These are phyloP conservation scores for Gracilinanus agilis DNA, from an alignment of 2,113 vertebrate genomes.

Conservation along the genomic window DNA sequence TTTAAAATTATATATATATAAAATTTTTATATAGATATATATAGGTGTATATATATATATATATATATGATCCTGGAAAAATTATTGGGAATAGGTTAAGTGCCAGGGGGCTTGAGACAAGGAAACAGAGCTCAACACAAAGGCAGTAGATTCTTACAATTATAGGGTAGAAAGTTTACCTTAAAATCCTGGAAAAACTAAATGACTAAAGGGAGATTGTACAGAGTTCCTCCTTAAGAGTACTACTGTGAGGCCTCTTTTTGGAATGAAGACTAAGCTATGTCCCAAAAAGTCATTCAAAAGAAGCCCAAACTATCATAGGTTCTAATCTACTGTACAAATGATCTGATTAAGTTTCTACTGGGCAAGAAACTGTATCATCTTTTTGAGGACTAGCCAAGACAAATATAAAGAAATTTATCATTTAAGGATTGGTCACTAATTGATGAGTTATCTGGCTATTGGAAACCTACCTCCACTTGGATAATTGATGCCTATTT, in stretches of 20 bases:
- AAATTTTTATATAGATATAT: too few relatives aligned
- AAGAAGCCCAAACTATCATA: neutral
- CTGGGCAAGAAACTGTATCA: neutral
- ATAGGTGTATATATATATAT: neutral
- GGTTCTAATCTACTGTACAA: neutral
- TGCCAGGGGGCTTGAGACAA: fast-evolving
- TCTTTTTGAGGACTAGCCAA: neutral
- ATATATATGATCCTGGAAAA: neutral
- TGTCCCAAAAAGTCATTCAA: neutral
- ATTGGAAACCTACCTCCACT: neutral
- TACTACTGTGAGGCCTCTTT: neutral
- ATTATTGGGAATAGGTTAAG: neutral
- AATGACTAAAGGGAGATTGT: neutral
- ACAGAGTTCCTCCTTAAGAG: neutral
- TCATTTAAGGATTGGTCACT: neutral
- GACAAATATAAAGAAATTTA: neutral
- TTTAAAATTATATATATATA: conserved; percentile 30
- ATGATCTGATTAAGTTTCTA: neutral
- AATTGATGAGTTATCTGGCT: neutral
- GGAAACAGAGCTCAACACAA: neutral
- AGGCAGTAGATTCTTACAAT: neutral
- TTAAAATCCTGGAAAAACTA: neutral
- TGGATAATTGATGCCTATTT: neutral
- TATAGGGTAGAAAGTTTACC: neutral
- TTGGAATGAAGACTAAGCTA: neutral